Evolutionary conservation across 2,888 invertebrate species (phyloP), one percentile per base, ranked within the genome.

Genomic region (Oscheius sp.): DNA sequence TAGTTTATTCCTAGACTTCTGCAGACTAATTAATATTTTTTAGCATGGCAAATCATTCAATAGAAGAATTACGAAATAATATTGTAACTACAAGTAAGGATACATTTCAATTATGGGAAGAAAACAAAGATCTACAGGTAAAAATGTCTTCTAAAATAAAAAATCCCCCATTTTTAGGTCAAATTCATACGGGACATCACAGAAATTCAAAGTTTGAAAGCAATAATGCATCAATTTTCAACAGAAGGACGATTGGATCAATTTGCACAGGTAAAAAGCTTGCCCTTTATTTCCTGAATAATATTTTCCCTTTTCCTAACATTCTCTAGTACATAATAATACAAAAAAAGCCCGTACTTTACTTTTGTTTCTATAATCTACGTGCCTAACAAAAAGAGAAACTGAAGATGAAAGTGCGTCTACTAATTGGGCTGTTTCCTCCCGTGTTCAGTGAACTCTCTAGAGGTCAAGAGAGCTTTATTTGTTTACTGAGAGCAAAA

Each of bases 131-230:
- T 46, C 72, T 79, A 0, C 83, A 83, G 74, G 78, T 76, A 45
- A 13, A 45, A 35, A 35, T 3, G 35, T 9, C 35, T 9, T 35
- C 3, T 9, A 35, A 9, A 35, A 35, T 35, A 35, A 35, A 35
- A 35, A 35, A 3, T 3, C 35, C 49, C 21, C n/a, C 35, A n/a
- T n/a, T 63, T 73, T 23, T 64, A 84, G 76, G 87, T 85, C 13
- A 79, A 86, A 9, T 87, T 87, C 70, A 85, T 87, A 45, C 87
- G 87, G 55, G 87, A 87, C 52, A 64, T 87, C 29, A 80, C 81
- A 41, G 87, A 87, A 68, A 78, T 87, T n/a, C 87, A 87, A 63
- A 79, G 86, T n/a, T 73, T 85, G 18, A 87, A 88, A 58, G 25
- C 81, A 61, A 79, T 84, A 16, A 84, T 86, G 59, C 64, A 72